These are phyloP conservation scores for Melanostoma mellinum DNA, from an alignment of 2,888 invertebrate genomes.

Conservation along the genomic window DNA sequence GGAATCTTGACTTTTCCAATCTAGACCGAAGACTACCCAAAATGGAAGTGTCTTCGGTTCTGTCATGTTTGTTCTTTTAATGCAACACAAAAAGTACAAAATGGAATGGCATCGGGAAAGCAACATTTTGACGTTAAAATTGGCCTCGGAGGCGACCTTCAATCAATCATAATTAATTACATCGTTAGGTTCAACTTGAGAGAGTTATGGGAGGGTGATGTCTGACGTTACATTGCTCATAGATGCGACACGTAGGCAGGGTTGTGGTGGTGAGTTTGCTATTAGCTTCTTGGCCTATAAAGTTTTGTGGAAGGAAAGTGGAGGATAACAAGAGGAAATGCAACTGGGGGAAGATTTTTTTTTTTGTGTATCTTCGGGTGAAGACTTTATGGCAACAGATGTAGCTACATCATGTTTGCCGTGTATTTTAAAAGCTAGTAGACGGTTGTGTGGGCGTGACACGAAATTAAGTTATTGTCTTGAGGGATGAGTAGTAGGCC, in stretches of 20 bases:
- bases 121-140: slow-evolving; percentile 50
- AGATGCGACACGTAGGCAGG: slow-evolving; percentile 46
- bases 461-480: too few species aligned
- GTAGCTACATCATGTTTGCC: slow-evolving; percentile 5
- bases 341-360: not conserved
- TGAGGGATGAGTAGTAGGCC: too few species aligned
- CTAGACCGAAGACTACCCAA: slow-evolving; percentile 1
- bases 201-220: slow-evolving; percentile 47
- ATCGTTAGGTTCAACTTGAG: slow-evolving; percentile 51
- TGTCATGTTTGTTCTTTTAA: slow-evolving; percentile 34
- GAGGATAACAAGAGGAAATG: not conserved
- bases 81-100: slow-evolving; percentile 45
- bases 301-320: not conserved
- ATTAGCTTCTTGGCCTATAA: not conserved
- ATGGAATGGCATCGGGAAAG: not conserved
- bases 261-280: slow-evolving; percentile 6
- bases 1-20: slow-evolving; percentile 40
- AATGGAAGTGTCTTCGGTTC: slow-evolving; percentile 27
- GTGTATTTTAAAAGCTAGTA: slow-evolving; percentile 15
- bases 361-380: slow-evolving; percentile 13
- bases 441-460: slow-evolving; percentile 30
- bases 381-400: not conserved
- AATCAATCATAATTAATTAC: slow-evolving; percentile 70
- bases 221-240: not conserved
- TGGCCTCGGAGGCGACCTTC: slow-evolving; percentile 59